Conservation (phyloP, 2,113 vertebrate species). For the Trichechus manatus region DNA sequence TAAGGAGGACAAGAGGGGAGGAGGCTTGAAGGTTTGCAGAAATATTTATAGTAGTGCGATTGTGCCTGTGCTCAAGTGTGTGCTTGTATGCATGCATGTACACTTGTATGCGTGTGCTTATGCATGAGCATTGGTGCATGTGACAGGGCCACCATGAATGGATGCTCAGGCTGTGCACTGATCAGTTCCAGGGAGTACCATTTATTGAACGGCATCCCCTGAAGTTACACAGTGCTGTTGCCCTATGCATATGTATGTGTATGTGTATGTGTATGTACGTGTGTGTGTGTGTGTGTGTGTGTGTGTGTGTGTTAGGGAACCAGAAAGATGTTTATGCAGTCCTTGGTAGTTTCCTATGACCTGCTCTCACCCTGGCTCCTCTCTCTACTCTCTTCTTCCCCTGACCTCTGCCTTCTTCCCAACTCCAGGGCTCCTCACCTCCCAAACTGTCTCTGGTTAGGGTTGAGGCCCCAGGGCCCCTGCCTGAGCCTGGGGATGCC, state of each 20-base stretch:
- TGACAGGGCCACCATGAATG: neutral
- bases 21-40: neutral
- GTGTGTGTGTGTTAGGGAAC: neutral
- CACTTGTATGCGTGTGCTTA: neutral
- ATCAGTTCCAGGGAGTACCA: neutral
- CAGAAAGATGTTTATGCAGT: neutral
- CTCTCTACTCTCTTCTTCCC: neutral
- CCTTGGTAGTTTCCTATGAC: neutral
- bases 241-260: neutral
- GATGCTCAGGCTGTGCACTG: slow-evolving; percentile 25
- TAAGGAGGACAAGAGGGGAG: neutral
- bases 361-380: neutral
- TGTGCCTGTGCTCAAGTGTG: neutral
- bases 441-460: neutral
- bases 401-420: neutral
- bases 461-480: neutral
- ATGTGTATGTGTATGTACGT: neutral
- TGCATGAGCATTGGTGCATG: neutral
- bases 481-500: neutral
- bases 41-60: neutral
- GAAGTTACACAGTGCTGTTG: slow-evolving; percentile 37
- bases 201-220: slow-evolving; percentile 29
- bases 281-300: neutral
- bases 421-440: neutral
- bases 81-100: neutral